Evolutionary conservation across 2,888 invertebrate species (phyloP).

Genomic region (Erynnis tages): DNA sequence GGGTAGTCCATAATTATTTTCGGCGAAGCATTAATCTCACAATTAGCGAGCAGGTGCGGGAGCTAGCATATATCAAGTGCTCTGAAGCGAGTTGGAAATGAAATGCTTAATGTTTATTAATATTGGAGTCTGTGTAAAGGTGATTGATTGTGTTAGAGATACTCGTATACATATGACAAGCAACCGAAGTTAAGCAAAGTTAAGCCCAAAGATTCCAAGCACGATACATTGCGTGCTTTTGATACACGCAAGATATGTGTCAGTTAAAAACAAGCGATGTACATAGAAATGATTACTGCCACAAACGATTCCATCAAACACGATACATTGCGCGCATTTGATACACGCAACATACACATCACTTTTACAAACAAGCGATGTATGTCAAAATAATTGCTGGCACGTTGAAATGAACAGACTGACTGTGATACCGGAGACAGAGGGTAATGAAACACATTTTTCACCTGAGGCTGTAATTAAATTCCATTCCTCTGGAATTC

Average conservation of each 20-base stretch:
- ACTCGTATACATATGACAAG: too few relatives aligned
- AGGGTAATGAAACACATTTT: constrained; percentile 31
- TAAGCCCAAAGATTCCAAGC: too few relatives aligned
- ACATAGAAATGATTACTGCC: neutral
- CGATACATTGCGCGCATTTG: neutral
- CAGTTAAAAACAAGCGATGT: neutral
- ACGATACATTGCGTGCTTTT: neutral
- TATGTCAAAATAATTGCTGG: neutral
- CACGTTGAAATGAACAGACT: too few relatives aligned
- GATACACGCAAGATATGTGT: neutral
- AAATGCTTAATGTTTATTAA: neutral
- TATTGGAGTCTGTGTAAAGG: neutral
- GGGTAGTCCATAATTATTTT: constrained; percentile 4
- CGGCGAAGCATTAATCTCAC: constrained; percentile 11
- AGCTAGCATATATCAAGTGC: neutral
- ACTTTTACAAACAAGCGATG: neutral
- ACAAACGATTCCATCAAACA: too few relatives aligned
- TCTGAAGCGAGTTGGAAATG: neutral
- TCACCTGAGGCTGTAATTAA: constrained; percentile 33
- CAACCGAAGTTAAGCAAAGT: too few relatives aligned
- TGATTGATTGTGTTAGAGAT: neutral
- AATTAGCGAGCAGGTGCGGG: constrained; percentile 13
- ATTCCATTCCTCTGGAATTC: constrained; percentile 28
- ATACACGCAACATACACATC: neutral
- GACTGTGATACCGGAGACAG: neutral